phyloP scores from a whole-genome alignment of 1,140 invertebrate species.

The Coenobita brevimanus region DNA sequence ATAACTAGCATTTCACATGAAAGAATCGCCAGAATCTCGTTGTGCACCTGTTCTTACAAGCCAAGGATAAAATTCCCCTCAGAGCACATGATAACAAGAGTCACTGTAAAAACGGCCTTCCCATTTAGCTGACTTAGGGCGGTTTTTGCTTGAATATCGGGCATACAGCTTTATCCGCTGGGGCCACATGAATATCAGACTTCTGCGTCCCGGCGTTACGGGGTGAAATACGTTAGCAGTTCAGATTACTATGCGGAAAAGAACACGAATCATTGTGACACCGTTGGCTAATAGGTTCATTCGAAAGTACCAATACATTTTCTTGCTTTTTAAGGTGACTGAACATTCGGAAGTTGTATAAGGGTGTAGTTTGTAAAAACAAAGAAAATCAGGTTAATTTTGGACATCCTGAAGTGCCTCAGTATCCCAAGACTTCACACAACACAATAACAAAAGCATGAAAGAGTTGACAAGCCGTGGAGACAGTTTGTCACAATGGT shows the following conservation, averaged over 20 bases:
- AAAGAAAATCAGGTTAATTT: background rate
- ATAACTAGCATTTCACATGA: slow-evolving; percentile 4
- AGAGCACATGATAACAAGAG: slow-evolving; percentile 62
- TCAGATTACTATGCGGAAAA: slow-evolving; percentile 54
- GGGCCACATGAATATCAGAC: slow-evolving; percentile 35
- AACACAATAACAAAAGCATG: background rate
- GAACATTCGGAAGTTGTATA: background rate
- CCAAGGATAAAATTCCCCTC: slow-evolving; percentile 65
- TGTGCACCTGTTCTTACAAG: slow-evolving; percentile 65
- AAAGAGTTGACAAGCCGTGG: slow-evolving; percentile 58
- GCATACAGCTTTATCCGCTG: slow-evolving; percentile 30
- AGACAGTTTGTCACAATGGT: slow-evolving; percentile 64
- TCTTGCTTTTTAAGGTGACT: slow-evolving; percentile 48
- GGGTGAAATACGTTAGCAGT: slow-evolving; percentile 48
- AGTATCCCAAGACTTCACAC: too few species aligned
- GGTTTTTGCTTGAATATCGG: slow-evolving; percentile 43
- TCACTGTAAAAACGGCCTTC: slow-evolving; percentile 63
- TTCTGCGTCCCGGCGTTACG: slow-evolving; percentile 9
- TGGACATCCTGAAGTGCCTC: background rate
- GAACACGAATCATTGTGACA: slow-evolving; percentile 70
- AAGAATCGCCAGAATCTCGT: slow-evolving; percentile 11
- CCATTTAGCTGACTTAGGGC: slow-evolving; percentile 44
- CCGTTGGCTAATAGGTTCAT: slow-evolving; percentile 70
- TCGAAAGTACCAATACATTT: slow-evolving; percentile 68
- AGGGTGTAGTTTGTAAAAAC: background rate